Base-by-base conservation (phyloP, 2,113 vertebrate species). In the Oriolus oriolus region DNA sequence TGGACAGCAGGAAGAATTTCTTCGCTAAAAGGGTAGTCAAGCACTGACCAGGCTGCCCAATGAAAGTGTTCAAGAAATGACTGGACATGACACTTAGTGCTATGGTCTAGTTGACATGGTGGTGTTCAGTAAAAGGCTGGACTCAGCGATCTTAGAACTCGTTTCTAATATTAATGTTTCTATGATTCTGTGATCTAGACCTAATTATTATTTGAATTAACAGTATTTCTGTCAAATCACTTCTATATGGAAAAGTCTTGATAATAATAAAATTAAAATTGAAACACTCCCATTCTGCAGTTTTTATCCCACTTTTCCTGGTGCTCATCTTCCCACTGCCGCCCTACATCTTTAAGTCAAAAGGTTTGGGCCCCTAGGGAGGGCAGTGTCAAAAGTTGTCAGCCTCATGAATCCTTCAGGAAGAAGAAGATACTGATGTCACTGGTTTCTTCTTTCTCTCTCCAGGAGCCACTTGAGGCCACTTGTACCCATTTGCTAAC, bases 211-310 rank as follows among this genome's bases (percentile, higher is more conserved):
- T 14, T 57, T 63, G 71, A 83, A 68, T 44, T 7, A 52, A 33
- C 16, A 71, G 37, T 68, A 37, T 35, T 59, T 61, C 18, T 50
- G 20, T 50, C 45, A 26, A 53, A 87, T 39, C 24, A 31, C 31
- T 68, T 68, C 41, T 47, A 5, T 31, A 23, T 11, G 9, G 8
- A 68, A 57, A 78, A 80, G 17, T 63, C 23, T 71, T 30, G 23
- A 23, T 64, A 63, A 54, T n/a, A 79, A 47, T 39, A 80, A 45
- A 79, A 75, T 42, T 23, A 53, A 70, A 86, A 83, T 11, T 23
- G 13, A 68, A 80, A 27, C 6, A 28, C 1, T 1, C 1, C 3
- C 3, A 15, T 75, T 41, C 66, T n/a, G 5, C 37, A 59, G 13
- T 79, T 83, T 66, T 45, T 75, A 10, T 20, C 5, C 6, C 37